Evolutionary conservation across 2,797 vertebrate genomes (phyloP), one percentile per base, ranked within the genome.

Genomic region (Tarsius wallacei): DNA sequence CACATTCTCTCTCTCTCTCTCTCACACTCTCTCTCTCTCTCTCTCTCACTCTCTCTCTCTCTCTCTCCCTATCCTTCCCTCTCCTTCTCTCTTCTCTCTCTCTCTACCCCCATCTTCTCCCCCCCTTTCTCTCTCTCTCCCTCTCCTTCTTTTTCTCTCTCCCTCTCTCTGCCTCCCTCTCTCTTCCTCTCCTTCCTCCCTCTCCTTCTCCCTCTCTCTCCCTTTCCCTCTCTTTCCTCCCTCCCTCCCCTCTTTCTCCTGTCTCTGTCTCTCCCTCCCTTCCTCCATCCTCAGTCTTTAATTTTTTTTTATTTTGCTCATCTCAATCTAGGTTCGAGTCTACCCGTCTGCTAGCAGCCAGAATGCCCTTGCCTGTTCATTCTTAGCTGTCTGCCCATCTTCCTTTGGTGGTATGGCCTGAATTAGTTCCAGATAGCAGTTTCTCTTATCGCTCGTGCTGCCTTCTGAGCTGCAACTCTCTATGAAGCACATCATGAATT

Each of bases 31-130:
- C 42, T 42, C 42, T 5, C 42, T 42, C 42, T 42, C 61, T 68
- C 7, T 68, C 66, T 21, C 33, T 24, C 1, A 0, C 11, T 4
- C 31, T 9, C 7, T 66, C 26, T 66, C 28, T 64, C 7, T 64
- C 13, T 17, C 8, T 64, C 2, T 31, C 7, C 28, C 5, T 14
- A 1, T 28, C 59, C 26, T 6, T 31, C 28, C 31, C 7, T 15
- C 13, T 64, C 57, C 1, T 7, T 7, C 0, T 10, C 22, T 42
- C 1, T 42, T 42, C 24, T 17, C 7, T n/a, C 63, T 8, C 7
- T 0, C 31, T 15, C 24, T 3, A 2, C 0, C 63, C 1, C 15
- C 4, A n/a, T n/a, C n/a, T 15, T 31, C 21, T 22, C 3, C 16
- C 4, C 21, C 0, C 15, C 4, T 57, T 2, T 2, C 57, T 19